Conservation (phyloP, 2,888 invertebrate species). For the Serrognathus titanus region DNA sequence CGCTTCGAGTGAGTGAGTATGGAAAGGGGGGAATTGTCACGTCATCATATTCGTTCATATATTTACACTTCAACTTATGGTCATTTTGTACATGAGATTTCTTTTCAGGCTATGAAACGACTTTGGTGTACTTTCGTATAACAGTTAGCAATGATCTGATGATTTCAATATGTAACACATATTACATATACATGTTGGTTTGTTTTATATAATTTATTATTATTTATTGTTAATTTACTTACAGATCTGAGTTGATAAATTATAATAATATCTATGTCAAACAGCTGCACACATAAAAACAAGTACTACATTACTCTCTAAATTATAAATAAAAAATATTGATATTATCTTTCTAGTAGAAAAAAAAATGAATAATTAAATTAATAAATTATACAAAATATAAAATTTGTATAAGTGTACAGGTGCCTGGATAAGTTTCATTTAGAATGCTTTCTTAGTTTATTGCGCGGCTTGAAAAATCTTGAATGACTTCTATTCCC, state of each 20-base stretch:
- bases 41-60: conserved; percentile 16
- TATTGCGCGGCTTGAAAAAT: conserved; percentile 26
- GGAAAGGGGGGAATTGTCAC: conserved; percentile 10
- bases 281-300: too few species aligned
- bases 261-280: too few species aligned
- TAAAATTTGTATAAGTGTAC: conserved; percentile 35
- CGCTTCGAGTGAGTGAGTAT: conserved; percentile 11
- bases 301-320: too few species aligned
- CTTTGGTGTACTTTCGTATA: conserved; percentile 37
- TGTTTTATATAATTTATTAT: too few species aligned
- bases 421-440: conserved; percentile 34
- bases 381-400: conserved; percentile 14
- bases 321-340: too few species aligned
- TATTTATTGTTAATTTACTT: too few species aligned
- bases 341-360: too few species aligned
- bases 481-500: too few species aligned
- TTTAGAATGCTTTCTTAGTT: conserved; percentile 33
- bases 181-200: too few species aligned
- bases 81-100: conserved; percentile 38
- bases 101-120: conserved; percentile 33
- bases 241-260: too few species aligned
- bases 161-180: too few species aligned
- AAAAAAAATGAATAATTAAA: too few species aligned
- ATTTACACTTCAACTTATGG: conserved; percentile 17
- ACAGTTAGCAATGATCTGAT: conserved; percentile 10